These are phyloP conservation scores for Bicyclus anynana DNA, from an alignment of 1,140 invertebrate species.

Conservation along the genomic window DNA sequence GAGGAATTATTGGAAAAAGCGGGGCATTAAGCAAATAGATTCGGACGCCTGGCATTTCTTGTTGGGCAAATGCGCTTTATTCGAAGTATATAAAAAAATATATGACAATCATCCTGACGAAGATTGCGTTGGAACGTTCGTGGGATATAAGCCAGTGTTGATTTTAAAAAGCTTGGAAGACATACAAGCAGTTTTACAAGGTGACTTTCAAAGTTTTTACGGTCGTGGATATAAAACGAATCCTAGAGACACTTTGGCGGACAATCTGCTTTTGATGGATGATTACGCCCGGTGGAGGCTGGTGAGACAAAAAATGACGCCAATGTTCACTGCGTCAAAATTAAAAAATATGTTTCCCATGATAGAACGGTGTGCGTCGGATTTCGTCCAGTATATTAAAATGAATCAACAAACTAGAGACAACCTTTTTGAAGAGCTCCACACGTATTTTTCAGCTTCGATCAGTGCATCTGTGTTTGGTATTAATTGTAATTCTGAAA, in stretches of 20 bases:
- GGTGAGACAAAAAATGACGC: conserved; percentile 50
- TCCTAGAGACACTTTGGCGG: conserved; percentile 51
- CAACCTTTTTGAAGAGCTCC: conserved; percentile 28
- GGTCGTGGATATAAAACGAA: conserved; percentile 44
- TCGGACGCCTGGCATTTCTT: conserved; percentile 7
- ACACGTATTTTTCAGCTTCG: conserved; percentile 35
- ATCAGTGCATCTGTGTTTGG: conserved; percentile 41
- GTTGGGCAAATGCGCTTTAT: conserved; percentile 6
- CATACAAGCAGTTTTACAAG: conserved; percentile 72
- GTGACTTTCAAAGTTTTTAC: conserved; percentile 72
- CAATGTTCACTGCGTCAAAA: conserved; percentile 57
- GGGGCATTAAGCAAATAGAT: conserved; percentile 10
- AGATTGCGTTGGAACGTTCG: conserved; percentile 10
- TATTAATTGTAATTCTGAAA: conserved; percentile 30
- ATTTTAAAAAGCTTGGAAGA: conserved; percentile 67
- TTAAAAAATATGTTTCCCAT: conserved; percentile 71
- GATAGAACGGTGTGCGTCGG: conserved; percentile 39
- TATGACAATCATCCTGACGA: conserved; percentile 4
- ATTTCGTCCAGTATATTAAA: conserved; percentile 35
- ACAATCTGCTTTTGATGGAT: conserved; percentile 58
- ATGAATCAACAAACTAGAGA: conserved; percentile 20
- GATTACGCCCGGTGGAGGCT: conserved; percentile 61
- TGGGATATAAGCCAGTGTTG: conserved; percentile 29
- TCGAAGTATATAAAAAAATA: conserved; percentile 14
- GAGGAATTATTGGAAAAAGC: conserved; percentile 9